phyloP scores from a whole-genome alignment of 2,888 invertebrate genomes.

The Autographa pulchrina region DNA sequence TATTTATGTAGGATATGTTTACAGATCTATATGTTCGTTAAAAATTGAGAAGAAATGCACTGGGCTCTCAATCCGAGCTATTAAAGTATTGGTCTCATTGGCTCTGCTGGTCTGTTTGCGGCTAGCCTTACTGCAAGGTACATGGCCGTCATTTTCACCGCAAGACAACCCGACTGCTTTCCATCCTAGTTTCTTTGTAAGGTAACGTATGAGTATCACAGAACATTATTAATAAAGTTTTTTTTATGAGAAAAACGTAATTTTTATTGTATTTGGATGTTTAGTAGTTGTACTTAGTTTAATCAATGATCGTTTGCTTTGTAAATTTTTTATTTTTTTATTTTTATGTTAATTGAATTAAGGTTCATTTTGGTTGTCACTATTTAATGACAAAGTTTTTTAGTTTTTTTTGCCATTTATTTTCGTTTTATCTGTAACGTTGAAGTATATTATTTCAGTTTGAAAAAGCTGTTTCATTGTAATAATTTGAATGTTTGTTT shows the following conservation, averaged over 20 bases:
- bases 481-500: slow-evolving; percentile 10
- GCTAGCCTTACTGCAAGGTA: slow-evolving; percentile 93
- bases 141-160: slow-evolving; percentile 94
- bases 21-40: slow-evolving; percentile 78
- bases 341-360: no score
- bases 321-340: no score
- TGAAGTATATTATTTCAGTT: no score
- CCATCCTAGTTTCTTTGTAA: slow-evolving; percentile 92
- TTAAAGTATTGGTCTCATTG: slow-evolving; percentile 91
- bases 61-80: slow-evolving; percentile 90
- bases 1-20: slow-evolving; percentile 9
- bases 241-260: no score
- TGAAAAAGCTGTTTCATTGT: neutral
- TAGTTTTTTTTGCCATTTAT: neutral
- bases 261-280: no score
- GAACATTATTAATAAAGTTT: no score
- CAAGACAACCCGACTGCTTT: slow-evolving; percentile 97
- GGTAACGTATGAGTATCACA: slow-evolving; percentile 85
- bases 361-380: no score
- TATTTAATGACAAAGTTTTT: no score
- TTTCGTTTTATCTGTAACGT: neutral
- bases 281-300: no score
- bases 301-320: no score
- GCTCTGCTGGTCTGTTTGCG: slow-evolving; percentile 92
- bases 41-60: slow-evolving; percentile 84